phyloP scores from a whole-genome alignment of 1,140 invertebrate species.

The Thaumetopoea pityocampa region DNA sequence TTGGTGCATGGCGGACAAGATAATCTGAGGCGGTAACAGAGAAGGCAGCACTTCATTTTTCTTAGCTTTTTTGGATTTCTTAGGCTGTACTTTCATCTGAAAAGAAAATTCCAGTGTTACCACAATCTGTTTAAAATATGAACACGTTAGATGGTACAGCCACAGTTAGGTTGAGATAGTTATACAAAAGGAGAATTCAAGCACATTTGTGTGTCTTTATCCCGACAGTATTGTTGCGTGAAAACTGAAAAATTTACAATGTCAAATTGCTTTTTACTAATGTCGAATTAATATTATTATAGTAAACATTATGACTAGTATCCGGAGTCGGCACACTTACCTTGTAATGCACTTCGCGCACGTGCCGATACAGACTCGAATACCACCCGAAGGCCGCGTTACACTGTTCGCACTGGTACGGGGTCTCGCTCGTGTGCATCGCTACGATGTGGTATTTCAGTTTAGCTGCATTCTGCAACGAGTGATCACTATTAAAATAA shows the following conservation, averaged over 20 bases:
- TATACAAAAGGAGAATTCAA: background rate
- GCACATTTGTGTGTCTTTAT: background rate
- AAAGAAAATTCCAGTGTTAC: no score
- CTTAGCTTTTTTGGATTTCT: slow-evolving; percentile 37
- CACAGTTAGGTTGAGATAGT: background rate
- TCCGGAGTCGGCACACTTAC: slow-evolving; percentile 20
- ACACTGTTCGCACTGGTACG: slow-evolving; percentile 52
- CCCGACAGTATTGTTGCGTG: no score
- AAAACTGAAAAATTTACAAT: no score
- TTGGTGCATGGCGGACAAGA: no score
- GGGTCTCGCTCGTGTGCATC: slow-evolving; percentile 60
- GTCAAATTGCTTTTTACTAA: background rate
- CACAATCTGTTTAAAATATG: no score
- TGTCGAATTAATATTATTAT: slow-evolving; percentile 1
- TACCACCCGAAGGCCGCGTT: slow-evolving; percentile 60
- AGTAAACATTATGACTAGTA: background rate
- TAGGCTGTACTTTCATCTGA: slow-evolving; percentile 48
- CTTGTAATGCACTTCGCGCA: slow-evolving; percentile 56
- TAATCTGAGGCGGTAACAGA: background rate
- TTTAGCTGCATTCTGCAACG: slow-evolving; percentile 51
- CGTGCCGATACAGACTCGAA: slow-evolving; percentile 55
- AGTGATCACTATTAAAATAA: background rate
- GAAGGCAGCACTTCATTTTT: slow-evolving; percentile 17
- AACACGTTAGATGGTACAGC: no score
- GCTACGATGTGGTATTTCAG: slow-evolving; percentile 63